Evolutionary conservation across 1,140 invertebrate species (phyloP), one percentile per base, ranked within the genome.

Genomic region (Holotrichia oblita): DNA sequence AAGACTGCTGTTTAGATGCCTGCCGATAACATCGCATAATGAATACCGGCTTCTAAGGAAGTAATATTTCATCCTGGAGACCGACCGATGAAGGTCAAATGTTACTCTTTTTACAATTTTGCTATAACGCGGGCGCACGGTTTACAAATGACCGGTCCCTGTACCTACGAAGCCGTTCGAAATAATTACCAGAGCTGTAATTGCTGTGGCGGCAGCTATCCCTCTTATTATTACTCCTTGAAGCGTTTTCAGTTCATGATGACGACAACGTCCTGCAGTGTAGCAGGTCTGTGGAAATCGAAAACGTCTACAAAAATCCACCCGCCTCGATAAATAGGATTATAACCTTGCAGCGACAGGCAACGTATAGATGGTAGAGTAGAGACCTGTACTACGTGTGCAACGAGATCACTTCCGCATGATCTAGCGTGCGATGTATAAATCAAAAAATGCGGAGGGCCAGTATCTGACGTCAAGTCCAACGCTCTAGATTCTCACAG

Each of bases 31-130:
- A 64, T 64, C 61, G 61, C 61, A 64, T 64, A 64, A 64, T 64
- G 61, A 64, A 64, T 64, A 64, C 61, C 61, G 61, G 61, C 61
- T 64, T 64, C 61, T 20, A 64, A 64, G 61, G 61, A 64, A 64
- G 61, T 64, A 64, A 64, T 64, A 64, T 64, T 64, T 64, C 61
- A 64, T 64, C 61, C n/a, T 20, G 17, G 17, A 14, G 61, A 48
- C 8, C 44, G 10, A 8, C 44, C 44, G 10, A 48, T 20, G 61
- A 20, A 64, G 61, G 61, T 64, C 61, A 64, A 64, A 27, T 20
- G 61, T 12, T 64, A 64, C 61, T 22, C 17, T 64, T 12, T 64
- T 22, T 64, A 64, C 61, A 64, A 22, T 64, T 64, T 64, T 20
- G 61, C 61, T 61, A 8, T 6, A n/a, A 17, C 61, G 61, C 17